Evolutionary conservation across 2,888 invertebrate genomes (phyloP), one percentile per base, ranked within the genome.

Genomic region (Tupiocoris notatus): DNA sequence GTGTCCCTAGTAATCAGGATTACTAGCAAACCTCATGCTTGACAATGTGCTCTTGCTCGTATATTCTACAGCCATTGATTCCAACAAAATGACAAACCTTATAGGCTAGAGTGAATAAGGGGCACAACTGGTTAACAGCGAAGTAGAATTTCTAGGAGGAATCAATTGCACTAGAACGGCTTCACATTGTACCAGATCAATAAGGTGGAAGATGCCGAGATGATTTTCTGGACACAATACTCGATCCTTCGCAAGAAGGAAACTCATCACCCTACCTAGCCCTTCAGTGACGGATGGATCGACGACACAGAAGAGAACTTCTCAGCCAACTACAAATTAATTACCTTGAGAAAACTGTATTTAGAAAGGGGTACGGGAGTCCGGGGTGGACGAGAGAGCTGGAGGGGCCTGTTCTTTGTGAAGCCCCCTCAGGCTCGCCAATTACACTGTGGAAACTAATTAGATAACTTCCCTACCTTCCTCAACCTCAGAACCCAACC

Each of bases 181-280:
- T 76, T 76, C 76, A 76, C 68, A 76, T 76, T 76, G 76, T 76
- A 76, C 76, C 76, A 68, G 76, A 76, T 68, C 76, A 76, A 76
- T 76, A 76, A 59, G 65, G 21, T 6, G 22, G 39, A 24, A 67
- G 68, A 68, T 23, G 65, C 68, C 76, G 68, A 76, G 76, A 76
- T 76, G 68, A 76, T 76, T 76, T 67, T 68, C 76, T 76, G 76
- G 76, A 68, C 76, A 76, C 76, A 76, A 76, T 76, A 23, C 62
- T 63, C 58, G 21, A 25, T 21, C 21, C 54, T 54, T 18, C 20
- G n/a, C 62, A 70, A 24, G 25, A 24, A n/a, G n/a, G 68, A 16
- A 71, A n/a, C 39, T 39, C 39, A 39, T 39, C 39, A 39, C 3
- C 39, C 39, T 39, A 39, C 39, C 12, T 7, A 7, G 39, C 39